These are phyloP conservation scores for Torymus auratus DNA, from an alignment of 2,888 invertebrate genomes.

Conservation along the genomic window DNA sequence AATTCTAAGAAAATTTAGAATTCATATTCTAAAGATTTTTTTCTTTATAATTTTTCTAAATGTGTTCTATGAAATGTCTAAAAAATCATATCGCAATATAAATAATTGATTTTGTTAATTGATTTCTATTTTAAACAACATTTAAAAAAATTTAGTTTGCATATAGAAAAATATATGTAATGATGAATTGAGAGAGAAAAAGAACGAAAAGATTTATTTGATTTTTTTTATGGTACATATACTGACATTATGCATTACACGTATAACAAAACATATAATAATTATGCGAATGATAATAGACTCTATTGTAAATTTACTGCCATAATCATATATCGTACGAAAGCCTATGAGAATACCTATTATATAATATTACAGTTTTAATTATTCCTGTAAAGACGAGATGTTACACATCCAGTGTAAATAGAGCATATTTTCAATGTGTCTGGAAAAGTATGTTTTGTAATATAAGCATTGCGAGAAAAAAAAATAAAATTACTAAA, in stretches of 20 bases:
- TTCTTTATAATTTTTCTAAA: conserved; percentile 35
- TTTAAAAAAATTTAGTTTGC: conserved; percentile 34
- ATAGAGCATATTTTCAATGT: conserved; percentile 77
- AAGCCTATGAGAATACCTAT: conserved; percentile 73
- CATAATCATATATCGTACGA: conserved; percentile 74
- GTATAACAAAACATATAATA: conserved; percentile 65
- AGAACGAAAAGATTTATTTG: conserved; percentile 39
- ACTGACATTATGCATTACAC: conserved; percentile 64
- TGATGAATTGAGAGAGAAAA: conserved; percentile 22
- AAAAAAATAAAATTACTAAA: conserved; percentile 74
- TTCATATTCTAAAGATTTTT: conserved; percentile 33
- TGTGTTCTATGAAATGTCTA: conserved; percentile 49
- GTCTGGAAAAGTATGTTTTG: conserved; percentile 77
- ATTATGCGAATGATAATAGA: conserved; percentile 68
- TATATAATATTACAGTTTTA: conserved; percentile 66
- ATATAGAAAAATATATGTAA: conserved; percentile 38
- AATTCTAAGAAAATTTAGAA: conserved; percentile 46
- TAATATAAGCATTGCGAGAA: conserved; percentile 76
- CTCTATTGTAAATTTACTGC: conserved; percentile 77
- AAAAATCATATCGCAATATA: conserved; percentile 40
- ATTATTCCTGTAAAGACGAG: conserved; percentile 74
- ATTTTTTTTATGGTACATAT: conserved; percentile 58
- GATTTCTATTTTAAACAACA: conserved; percentile 29
- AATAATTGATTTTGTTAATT: conserved; percentile 21
- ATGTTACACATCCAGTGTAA: conserved; percentile 74